Evolutionary conservation across 2,888 invertebrate genomes (phyloP).

Genomic region (Plagodis dolabraria): DNA sequence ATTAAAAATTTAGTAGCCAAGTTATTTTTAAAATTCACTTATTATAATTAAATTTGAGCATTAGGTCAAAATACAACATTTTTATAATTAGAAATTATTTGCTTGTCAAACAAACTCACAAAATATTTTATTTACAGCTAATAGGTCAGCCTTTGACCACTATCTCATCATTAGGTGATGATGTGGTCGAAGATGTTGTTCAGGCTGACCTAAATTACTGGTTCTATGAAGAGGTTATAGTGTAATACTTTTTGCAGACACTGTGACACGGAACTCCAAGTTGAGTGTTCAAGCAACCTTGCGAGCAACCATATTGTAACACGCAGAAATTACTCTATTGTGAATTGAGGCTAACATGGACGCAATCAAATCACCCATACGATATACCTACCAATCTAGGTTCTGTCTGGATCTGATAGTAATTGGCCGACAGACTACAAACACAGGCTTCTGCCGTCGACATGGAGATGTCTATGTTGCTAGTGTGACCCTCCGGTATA

Average conservation of each 20-base stretch:
- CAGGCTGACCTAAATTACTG: too few relatives aligned
- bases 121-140: too few relatives aligned
- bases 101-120: not conserved
- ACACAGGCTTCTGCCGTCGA: not conserved
- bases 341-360: conserved; percentile 31
- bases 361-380: conserved; percentile 26
- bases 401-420: conserved; percentile 5
- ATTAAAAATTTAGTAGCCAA: too few relatives aligned
- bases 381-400: not conserved
- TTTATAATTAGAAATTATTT: too few relatives aligned
- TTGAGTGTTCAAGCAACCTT: conserved; percentile 45
- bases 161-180: too few relatives aligned
- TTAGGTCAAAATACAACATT: too few relatives aligned
- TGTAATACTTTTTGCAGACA: not conserved
- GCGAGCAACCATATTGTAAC: conserved; percentile 40
- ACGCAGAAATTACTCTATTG: conserved; percentile 41
- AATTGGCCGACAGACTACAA: conserved; percentile 6
- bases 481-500: too few relatives aligned
- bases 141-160: too few relatives aligned
- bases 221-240: conserved; percentile 1
- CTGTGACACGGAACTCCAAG: conserved; percentile 47
- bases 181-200: too few relatives aligned
- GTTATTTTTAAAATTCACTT: too few relatives aligned
- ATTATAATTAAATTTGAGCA: too few relatives aligned
- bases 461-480: not conserved